These are phyloP conservation scores for Porites lobata DNA, from an alignment of 92 coral and sea anemone genomes.

Conservation along the genomic window DNA sequence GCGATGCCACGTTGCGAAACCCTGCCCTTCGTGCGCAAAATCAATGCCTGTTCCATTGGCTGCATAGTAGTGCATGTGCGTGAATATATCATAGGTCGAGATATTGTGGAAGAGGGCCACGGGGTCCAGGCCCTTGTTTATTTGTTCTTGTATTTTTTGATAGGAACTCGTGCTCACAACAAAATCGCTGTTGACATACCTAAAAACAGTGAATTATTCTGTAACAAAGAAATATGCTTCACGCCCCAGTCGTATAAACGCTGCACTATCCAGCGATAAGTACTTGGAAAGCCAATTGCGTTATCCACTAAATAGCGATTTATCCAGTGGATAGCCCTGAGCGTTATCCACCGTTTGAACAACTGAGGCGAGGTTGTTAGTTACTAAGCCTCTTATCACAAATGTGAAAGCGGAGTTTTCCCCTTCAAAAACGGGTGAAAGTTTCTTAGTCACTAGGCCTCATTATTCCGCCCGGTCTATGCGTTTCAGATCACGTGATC, in stretches of 20 bases:
- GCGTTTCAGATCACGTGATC: too few relatives aligned
- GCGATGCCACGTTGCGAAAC: conserved; percentile 83
- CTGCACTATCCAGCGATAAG: too few relatives aligned
- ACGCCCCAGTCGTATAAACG: neutral
- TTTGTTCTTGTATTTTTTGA: conserved; percentile 23
- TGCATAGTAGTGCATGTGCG: conserved; percentile 80
- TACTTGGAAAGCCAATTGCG: too few relatives aligned
- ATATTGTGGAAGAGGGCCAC: conserved; percentile 44
- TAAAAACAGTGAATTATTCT: neutral
- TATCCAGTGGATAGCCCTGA: neutral
- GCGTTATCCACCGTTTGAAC: too few relatives aligned
- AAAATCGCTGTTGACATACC: conserved; percentile 53
- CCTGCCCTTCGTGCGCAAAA: conserved; percentile 80
- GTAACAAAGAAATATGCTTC: neutral
- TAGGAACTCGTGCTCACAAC: conserved; percentile 60
- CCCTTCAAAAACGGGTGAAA: too few relatives aligned
- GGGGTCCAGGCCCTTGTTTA: conserved; percentile 40
- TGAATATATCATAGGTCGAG: conserved; percentile 60
- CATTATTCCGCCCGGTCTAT: too few relatives aligned
- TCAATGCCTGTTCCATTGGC: conserved; percentile 69
- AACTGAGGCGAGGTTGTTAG: too few relatives aligned
- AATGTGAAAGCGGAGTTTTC: too few relatives aligned
- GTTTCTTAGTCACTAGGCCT: too few relatives aligned
- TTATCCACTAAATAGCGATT: too few relatives aligned
- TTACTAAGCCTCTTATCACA: too few relatives aligned